These are phyloP conservation scores for Carcinoscorpius rotundicauda DNA, from an alignment of 1,140 invertebrate species.

Conservation along the genomic window DNA sequence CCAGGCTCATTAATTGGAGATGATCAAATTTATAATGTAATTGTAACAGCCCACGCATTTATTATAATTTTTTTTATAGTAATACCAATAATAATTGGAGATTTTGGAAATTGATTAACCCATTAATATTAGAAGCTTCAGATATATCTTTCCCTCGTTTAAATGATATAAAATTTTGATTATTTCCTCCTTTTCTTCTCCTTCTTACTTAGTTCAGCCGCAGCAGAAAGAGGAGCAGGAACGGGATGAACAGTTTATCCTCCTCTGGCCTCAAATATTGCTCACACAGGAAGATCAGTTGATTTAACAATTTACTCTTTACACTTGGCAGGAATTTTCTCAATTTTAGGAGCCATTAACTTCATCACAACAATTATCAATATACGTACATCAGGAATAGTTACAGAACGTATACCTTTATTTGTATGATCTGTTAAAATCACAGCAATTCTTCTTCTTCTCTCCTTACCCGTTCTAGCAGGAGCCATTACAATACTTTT, in stretches of 20 bases:
- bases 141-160: constrained; percentile 63
- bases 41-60: constrained; percentile 58
- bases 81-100: constrained; percentile 61
- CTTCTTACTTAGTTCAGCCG: constrained; percentile 42
- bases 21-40: constrained; percentile 55
- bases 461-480: constrained; percentile 54
- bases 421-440: constrained; percentile 52
- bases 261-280: constrained; percentile 43
- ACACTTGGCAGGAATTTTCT: constrained; percentile 51
- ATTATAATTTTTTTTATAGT: constrained; percentile 69
- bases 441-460: constrained; percentile 49
- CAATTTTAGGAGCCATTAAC: constrained; percentile 52
- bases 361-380: constrained; percentile 41
- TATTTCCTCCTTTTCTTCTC: constrained; percentile 47
- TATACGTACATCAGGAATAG: constrained; percentile 32
- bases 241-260: constrained; percentile 53
- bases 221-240: constrained; percentile 47
- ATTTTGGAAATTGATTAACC: constrained; percentile 62
- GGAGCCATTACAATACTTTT: constrained; percentile 58
- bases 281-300: constrained; percentile 44
- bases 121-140: constrained; percentile 51
- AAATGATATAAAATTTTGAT: constrained; percentile 67
- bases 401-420: constrained; percentile 40
- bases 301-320: constrained; percentile 53
- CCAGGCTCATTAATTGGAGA: constrained; percentile 46